Percentiles rank a stretch among this genome's conserved stretches.
phyloP scores from a whole-genome alignment of 2,888 invertebrate species.

The Oxycera nigricornis region DNA sequence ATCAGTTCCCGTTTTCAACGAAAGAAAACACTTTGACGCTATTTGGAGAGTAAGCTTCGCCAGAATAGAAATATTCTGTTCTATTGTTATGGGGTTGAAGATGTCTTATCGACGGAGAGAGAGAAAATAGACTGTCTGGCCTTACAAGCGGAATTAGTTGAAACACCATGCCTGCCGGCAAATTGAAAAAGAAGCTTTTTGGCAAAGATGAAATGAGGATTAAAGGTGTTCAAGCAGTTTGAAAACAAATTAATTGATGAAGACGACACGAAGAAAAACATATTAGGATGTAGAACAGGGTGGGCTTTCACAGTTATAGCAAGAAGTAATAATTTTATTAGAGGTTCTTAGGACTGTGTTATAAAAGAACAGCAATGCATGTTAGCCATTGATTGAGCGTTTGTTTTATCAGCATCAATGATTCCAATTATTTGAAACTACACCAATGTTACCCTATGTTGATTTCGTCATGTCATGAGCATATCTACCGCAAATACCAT shows the following conservation, averaged over 20 bases:
- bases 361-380: too few species aligned
- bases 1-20: constrained; percentile 46
- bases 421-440: too few species aligned
- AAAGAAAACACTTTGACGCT: constrained; percentile 45
- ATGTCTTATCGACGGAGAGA: not conserved
- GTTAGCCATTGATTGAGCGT: too few species aligned
- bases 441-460: too few species aligned
- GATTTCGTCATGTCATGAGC: too few species aligned
- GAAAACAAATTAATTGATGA: constrained; percentile 41
- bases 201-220: constrained; percentile 49
- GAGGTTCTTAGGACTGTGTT: too few species aligned
- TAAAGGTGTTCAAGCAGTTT: constrained; percentile 50
- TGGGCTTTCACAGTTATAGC: constrained; percentile 41
- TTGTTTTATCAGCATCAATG: too few species aligned
- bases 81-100: not conserved
- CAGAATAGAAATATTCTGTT: not conserved
- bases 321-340: not conserved
- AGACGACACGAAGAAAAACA: constrained; percentile 48
- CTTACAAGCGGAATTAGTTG: not conserved
- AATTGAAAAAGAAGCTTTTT: constrained; percentile 31
- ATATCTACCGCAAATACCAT: too few species aligned
- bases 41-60: not conserved
- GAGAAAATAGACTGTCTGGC: constrained; percentile 19
- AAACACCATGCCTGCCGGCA: constrained; percentile 4
- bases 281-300: constrained; percentile 30